Percentiles rank a stretch among this genome's conserved stretches.
Conservation (phyloP, 2,113 vertebrate genomes). For the Tor tambroides region DNA sequence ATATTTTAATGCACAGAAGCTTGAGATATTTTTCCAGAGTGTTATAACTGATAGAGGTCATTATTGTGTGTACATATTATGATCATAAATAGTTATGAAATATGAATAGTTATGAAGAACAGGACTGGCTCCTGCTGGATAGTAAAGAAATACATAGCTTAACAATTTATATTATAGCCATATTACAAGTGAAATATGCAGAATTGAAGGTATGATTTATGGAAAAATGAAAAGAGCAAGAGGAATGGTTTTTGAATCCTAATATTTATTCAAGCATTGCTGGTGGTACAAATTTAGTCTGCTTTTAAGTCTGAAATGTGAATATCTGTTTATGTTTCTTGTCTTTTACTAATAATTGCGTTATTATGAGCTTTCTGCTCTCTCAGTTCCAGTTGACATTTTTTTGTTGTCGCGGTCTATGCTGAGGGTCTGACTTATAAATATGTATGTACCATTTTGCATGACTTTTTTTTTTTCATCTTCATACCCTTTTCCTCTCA, state of each 20-base stretch:
- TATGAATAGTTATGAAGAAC: constrained; percentile 40
- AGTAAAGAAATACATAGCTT: constrained; percentile 13
- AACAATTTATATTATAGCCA: constrained; percentile 13
- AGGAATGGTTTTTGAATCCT: constrained; percentile 9
- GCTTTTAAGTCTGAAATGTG: constrained; percentile 9
- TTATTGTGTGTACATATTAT: constrained; percentile 10
- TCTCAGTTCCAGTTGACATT: constrained; percentile 12
- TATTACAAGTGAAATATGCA: constrained; percentile 26
- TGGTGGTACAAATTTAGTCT: neutral
- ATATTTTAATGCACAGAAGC: neutral
- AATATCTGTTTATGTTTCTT: constrained; percentile 20
- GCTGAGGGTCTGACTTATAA: constrained; percentile 33
- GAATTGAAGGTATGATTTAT: constrained; percentile 38
- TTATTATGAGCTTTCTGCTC: constrained; percentile 22
- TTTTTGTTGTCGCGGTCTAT: neutral
- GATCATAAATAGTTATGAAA: constrained; percentile 25
- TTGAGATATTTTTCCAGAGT: constrained; percentile 20
- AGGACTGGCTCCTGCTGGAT: constrained; percentile 60
- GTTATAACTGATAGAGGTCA: constrained; percentile 19
- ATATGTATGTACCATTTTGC: constrained; percentile 45
- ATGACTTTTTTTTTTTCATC: constrained; percentile 29
- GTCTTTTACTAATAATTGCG: constrained; percentile 29
- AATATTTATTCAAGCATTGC: constrained; percentile 7
- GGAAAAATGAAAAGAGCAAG: neutral
- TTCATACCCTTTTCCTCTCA: neutral